Evolutionary conservation across 2,888 invertebrate species (phyloP).

Genomic region (Slavum lentiscoides): DNA sequence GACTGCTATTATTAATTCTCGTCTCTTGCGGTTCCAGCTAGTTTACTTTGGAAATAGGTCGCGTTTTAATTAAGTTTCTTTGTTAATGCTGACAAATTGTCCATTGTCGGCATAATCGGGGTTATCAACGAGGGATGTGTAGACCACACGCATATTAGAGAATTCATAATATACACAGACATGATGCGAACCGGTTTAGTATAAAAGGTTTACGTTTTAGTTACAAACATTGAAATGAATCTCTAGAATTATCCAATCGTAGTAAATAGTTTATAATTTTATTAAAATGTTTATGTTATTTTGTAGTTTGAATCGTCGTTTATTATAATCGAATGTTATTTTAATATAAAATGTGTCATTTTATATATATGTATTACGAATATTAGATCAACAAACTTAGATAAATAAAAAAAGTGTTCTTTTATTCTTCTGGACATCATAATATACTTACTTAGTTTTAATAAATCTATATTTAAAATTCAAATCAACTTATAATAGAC

Average conservation of each 20-base stretch:
- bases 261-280: not conserved
- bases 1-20: not conserved
- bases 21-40: conserved; percentile 8
- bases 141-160: conserved; percentile 5
- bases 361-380: too few relatives aligned
- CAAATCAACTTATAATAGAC: too few relatives aligned
- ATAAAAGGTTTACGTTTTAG: not conserved
- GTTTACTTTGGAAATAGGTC: conserved; percentile 21
- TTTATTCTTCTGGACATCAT: too few relatives aligned
- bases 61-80: conserved; percentile 30
- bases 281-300: not conserved
- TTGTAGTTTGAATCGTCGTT: too few relatives aligned
- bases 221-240: not conserved
- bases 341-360: too few relatives aligned
- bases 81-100: conserved; percentile 34
- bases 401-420: too few relatives aligned
- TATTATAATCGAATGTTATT: too few relatives aligned
- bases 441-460: too few relatives aligned
- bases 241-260: not conserved
- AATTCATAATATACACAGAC: not conserved
- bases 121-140: conserved; percentile 9
- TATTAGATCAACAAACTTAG: too few relatives aligned
- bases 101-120: conserved; percentile 21
- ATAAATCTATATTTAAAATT: too few relatives aligned
- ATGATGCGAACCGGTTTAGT: not conserved